phyloP scores from a whole-genome alignment of 2,888 invertebrate genomes.

The Alloplasta piceator region DNA sequence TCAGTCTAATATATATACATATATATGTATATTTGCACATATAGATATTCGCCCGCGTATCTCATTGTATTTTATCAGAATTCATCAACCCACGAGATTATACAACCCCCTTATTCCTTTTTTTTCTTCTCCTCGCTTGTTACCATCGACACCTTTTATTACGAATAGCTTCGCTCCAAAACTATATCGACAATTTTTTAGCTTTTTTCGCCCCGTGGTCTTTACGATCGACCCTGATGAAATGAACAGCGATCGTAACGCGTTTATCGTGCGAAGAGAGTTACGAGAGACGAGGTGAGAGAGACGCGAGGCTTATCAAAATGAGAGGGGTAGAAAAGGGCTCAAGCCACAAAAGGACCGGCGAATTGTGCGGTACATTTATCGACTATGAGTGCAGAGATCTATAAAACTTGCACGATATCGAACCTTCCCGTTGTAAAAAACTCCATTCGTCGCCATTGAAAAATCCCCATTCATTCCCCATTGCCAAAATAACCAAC shows the following conservation, averaged over 20 bases:
- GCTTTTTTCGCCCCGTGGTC: not conserved
- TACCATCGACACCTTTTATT: slow-evolving; percentile 8
- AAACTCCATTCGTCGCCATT: too few species aligned
- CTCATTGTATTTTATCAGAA: slow-evolving; percentile 53
- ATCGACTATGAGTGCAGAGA: slow-evolving; percentile 17
- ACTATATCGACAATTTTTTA: slow-evolving; percentile 7
- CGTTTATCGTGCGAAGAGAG: slow-evolving; percentile 1
- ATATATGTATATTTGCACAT: slow-evolving; percentile 7
- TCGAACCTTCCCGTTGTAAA: slow-evolving; percentile 20
- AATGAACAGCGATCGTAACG: not conserved
- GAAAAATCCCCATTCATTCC: too few species aligned
- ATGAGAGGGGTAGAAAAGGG: not conserved
- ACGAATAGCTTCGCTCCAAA: not conserved
- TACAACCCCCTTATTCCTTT: slow-evolving; percentile 31
- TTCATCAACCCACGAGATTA: slow-evolving; percentile 52
- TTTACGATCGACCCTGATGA: slow-evolving; percentile 7
- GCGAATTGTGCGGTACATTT: slow-evolving; percentile 32
- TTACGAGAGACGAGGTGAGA: slow-evolving; percentile 2
- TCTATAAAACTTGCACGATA: slow-evolving; percentile 44
- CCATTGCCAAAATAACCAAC: too few species aligned
- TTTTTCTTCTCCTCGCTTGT: not conserved
- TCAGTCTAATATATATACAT: slow-evolving; percentile 30
- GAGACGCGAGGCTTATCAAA: not conserved
- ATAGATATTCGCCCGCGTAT: not conserved
- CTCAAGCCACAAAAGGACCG: slow-evolving; percentile 16